Conservation (phyloP, 2,888 invertebrate genomes). For the Troides oblongomaculatus region DNA sequence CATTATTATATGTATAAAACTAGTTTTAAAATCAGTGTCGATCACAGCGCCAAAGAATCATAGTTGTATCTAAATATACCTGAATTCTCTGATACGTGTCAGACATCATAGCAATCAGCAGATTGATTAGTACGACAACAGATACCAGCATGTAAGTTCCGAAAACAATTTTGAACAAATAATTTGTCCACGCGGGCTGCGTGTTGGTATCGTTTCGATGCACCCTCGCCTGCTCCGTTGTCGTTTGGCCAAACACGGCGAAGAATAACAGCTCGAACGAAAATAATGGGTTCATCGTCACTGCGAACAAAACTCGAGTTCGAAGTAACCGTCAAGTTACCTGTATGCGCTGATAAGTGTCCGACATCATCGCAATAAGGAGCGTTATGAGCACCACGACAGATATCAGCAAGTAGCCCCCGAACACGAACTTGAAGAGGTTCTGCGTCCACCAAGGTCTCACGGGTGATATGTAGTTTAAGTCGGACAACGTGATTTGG, state of each 20-base stretch:
- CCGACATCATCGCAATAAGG: conserved; percentile 99
- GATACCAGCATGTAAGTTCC: conserved; percentile 99
- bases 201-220: conserved; percentile 82
- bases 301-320: conserved; percentile 82
- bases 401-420: conserved; percentile 98
- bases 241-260: conserved; percentile 97
- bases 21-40: conserved; percentile 6
- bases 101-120: conserved; percentile 99
- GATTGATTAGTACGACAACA: conserved; percentile 98
- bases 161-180: conserved; percentile 92
- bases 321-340: conserved; percentile 82
- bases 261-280: conserved; percentile 99
- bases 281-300: conserved; percentile 93
- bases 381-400: conserved; percentile 99
- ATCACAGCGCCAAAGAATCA: conserved; percentile 11
- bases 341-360: conserved; percentile 99
- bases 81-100: conserved; percentile 99
- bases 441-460: conserved; percentile 91
- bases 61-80: conserved; percentile 71
- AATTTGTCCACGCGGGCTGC: conserved; percentile 91
- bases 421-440: conserved; percentile 95
- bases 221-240: conserved; percentile 85
- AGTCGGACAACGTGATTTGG: conserved; percentile 92
- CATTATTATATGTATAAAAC: not conserved
- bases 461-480: conserved; percentile 85